Evolutionary conservation across 2,113 vertebrate species (phyloP).

Genomic region (Hippolais icterina): DNA sequence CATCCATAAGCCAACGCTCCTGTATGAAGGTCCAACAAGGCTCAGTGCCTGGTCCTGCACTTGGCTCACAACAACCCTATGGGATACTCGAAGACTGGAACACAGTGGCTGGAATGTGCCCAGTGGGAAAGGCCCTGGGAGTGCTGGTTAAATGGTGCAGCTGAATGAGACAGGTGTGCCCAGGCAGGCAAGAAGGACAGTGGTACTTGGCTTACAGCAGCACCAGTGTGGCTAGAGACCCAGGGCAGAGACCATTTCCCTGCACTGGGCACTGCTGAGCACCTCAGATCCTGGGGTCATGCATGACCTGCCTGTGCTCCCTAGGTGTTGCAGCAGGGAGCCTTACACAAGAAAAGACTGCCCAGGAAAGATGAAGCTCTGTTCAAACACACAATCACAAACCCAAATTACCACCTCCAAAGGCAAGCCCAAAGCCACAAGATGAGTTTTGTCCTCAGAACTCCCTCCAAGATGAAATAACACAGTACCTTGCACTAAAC

Average conservation of each 20-base stretch:
- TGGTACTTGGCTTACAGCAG: neutral
- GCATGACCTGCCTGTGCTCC: neutral
- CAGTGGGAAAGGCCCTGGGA: neutral
- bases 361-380: neutral
- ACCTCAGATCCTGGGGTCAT: neutral
- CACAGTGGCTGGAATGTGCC: neutral
- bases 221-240: neutral
- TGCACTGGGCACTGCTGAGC: neutral
- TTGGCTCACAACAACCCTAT: neutral
- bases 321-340: neutral
- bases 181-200: neutral
- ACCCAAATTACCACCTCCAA: neutral
- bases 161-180: neutral
- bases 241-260: neutral
- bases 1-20: neutral
- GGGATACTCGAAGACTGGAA: neutral
- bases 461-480: neutral
- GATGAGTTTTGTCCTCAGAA: neutral
- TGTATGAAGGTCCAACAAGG: neutral
- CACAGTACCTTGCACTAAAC: neutral
- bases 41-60: neutral
- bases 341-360: too few species aligned
- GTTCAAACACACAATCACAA: neutral
- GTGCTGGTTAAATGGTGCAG: neutral
- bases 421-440: neutral